Evolutionary conservation across 2,113 vertebrate species (phyloP).

Genomic region (Clupea harengus): DNA sequence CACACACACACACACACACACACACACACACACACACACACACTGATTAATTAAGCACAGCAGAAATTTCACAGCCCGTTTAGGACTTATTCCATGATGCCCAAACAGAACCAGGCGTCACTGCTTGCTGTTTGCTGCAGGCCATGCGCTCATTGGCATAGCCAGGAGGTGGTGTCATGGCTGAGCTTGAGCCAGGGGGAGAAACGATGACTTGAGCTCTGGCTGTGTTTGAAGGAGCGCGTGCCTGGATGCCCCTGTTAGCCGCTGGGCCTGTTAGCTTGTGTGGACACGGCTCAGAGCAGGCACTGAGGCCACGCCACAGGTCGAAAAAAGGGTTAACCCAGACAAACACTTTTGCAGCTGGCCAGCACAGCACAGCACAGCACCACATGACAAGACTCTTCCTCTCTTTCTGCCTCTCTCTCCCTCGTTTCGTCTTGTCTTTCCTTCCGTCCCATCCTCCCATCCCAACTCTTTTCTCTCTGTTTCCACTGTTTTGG

Average conservation of each 20-base stretch:
- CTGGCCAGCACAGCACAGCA: neutral
- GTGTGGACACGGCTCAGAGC: neutral
- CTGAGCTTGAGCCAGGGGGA: neutral
- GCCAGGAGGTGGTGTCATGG: neutral
- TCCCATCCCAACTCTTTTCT: neutral
- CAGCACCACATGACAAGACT: slow-evolving; percentile 1
- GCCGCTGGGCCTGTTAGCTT: neutral
- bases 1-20: neutral
- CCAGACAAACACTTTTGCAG: slow-evolving; percentile 39
- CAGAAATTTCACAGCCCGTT: neutral
- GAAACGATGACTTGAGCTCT: neutral
- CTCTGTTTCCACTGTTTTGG: neutral
- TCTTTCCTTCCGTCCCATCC: neutral
- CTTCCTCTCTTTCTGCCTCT: neutral
- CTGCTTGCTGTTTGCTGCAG: neutral
- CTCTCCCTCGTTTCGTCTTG: neutral
- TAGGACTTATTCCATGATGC: neutral
- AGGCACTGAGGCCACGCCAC: neutral
- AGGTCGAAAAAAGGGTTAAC: slow-evolving; percentile 20
- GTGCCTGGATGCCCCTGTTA: neutral
- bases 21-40: neutral
- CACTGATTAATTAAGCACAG: neutral
- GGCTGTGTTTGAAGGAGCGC: neutral
- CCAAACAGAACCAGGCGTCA: neutral
- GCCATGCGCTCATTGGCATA: neutral